Base-by-base conservation (phyloP, 2,797 vertebrate genomes). In the Mormyrops attenuatus region DNA sequence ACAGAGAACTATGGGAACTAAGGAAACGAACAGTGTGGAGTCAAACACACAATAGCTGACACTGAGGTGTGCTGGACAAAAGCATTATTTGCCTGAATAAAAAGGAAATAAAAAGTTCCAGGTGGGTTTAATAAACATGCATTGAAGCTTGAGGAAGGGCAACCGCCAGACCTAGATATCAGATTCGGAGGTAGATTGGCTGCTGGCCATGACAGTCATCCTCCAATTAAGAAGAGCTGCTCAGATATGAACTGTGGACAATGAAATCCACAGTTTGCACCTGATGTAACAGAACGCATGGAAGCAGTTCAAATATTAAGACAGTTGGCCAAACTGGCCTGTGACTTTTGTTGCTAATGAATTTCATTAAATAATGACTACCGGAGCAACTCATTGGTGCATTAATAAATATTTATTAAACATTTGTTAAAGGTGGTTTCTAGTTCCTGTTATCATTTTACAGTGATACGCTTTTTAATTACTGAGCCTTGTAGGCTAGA, bases 381-480 rank as follows among this genome's bases (percentile, higher is more conserved):
- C 38, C 0, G 4, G 15, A 80, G 34, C 2, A 80, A 80, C 5
- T 44, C 73, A 80, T 44, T n/a, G 17, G 38, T 20, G 34, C 2
- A 77, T 85, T 26, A 85, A 49, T 50, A 26, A 20, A 85, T 26
- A 53, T 26, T 26, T 53, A 47, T 85, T 53, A 3, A 30, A 15
- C 11, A 30, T 53, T 53, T 15, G 50, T 53, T 3, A 30, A 50
- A 17, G 22, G 84, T 26, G 84, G n/a, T 84, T n/a, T 47, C 7
- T 30, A 41, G 8, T 38, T 69, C 66, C 17, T 69, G 30, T 15
- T 80, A 17, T 41, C n/a, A 52, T 30, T 53, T 53, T 26, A 73
- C n/a, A 50, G 3, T 44, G 17, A 80, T 80, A 73, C 34, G 4
- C n/a, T 80, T 88, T 80, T 44, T 88, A 55, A 88, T 88, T 57